A percentile compares a stretch with the other conserved stretches of the same genome.
phyloP scores from a whole-genome alignment of 2,888 invertebrate genomes.

The Ochropleura plecta region DNA sequence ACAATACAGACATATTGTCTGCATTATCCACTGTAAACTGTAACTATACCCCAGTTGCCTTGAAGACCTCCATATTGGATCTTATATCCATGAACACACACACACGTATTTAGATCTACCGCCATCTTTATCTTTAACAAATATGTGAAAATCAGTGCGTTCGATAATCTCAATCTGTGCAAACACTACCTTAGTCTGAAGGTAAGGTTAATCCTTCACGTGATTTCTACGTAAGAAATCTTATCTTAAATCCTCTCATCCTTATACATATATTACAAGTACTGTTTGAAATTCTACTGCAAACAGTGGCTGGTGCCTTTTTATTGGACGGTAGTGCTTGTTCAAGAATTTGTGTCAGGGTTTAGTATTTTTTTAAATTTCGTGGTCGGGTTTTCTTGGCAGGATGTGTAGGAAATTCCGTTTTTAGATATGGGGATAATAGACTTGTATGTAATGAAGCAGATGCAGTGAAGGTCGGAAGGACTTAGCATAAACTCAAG shows the following conservation, averaged over 20 bases:
- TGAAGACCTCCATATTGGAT: not conserved
- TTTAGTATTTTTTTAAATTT: not conserved
- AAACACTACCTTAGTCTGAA: slow-evolving; percentile 44
- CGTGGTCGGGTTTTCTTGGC: not conserved
- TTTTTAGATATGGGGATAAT: not conserved
- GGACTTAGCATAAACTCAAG: too few species aligned
- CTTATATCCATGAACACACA: slow-evolving; percentile 19
- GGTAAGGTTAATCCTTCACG: slow-evolving; percentile 55
- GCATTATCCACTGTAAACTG: not conserved
- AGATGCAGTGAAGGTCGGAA: too few species aligned
- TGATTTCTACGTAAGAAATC: slow-evolving; percentile 46
- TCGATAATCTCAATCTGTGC: slow-evolving; percentile 60
- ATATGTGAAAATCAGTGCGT: slow-evolving; percentile 58
- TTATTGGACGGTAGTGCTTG: slow-evolving; percentile 41
- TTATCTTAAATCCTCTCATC: slow-evolving; percentile 56
- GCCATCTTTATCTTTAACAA: slow-evolving; percentile 40
- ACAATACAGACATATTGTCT: not conserved
- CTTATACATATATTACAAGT: slow-evolving; percentile 32
- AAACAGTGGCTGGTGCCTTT: slow-evolving; percentile 32
- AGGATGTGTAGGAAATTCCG: slow-evolving; percentile 7
- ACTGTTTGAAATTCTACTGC: slow-evolving; percentile 44
- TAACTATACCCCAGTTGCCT: not conserved
- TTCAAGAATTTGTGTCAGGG: slow-evolving; percentile 48
- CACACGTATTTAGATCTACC: slow-evolving; percentile 22
- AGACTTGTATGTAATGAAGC: too few species aligned